Conservation (phyloP, 2,797 vertebrate genomes). For the Argyrosomus regius region DNA sequence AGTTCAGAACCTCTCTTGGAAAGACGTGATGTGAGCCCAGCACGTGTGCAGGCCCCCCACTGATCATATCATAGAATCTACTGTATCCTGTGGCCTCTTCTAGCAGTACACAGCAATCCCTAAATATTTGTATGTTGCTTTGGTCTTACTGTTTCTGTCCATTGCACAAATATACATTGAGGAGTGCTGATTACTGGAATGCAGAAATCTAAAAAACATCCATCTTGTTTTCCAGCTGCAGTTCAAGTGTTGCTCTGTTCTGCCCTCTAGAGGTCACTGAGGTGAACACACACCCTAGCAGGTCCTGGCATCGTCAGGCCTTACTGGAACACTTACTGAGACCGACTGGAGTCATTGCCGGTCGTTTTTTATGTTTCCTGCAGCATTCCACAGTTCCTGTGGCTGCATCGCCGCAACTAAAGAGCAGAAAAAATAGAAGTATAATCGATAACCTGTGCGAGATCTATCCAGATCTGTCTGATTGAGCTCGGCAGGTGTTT, state of each 20-base stretch:
- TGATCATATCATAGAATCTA: not conserved
- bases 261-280: constrained; percentile 45
- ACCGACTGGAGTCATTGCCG: too few relatives aligned
- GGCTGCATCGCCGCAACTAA: not conserved
- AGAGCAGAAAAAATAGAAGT: too few relatives aligned
- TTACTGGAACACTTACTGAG: too few relatives aligned
- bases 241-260: constrained; percentile 7
- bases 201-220: not conserved
- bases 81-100: not conserved
- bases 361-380: not conserved
- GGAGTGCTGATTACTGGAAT: not conserved
- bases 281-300: constrained; percentile 15
- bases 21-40: not conserved
- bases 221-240: not conserved
- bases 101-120: fast-evolving
- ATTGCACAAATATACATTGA: not conserved
- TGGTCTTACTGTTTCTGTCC: not conserved
- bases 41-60: not conserved
- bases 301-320: not conserved
- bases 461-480: not conserved
- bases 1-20: not conserved
- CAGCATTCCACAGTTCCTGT: not conserved
- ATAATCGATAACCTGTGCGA: too few relatives aligned
- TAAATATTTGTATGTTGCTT: fast-evolving
- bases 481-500: not conserved